Evolutionary conservation across 2,888 invertebrate species (phyloP).

Genomic region (Nudaria mundana): DNA sequence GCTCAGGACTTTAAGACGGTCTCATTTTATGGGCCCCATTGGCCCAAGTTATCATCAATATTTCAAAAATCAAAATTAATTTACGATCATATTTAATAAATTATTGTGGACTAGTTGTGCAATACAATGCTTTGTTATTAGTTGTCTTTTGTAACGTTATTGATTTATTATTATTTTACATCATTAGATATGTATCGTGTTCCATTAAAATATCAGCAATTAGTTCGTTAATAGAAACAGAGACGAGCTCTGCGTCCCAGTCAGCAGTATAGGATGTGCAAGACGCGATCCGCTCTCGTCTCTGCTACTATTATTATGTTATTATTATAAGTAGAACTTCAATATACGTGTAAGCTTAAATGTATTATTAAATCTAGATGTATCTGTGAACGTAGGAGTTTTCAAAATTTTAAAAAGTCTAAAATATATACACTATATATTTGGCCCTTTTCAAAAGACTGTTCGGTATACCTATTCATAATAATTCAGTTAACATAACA

Average conservation of each 20-base stretch:
- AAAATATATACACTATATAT: slow-evolving; percentile 50
- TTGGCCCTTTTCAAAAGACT: slow-evolving; percentile 86
- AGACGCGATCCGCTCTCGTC: slow-evolving; percentile 11
- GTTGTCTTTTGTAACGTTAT: slow-evolving; percentile 67
- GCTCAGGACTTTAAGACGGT: slow-evolving; percentile 18
- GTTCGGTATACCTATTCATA: slow-evolving; percentile 84
- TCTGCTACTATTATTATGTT: slow-evolving; percentile 30
- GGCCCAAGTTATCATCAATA: slow-evolving; percentile 26
- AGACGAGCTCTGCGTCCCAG: slow-evolving; percentile 8
- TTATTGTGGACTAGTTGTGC: slow-evolving; percentile 77
- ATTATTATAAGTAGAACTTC: slow-evolving; percentile 51
- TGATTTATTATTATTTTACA: slow-evolving; percentile 39
- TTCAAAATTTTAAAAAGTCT: slow-evolving; percentile 69
- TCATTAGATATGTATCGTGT: slow-evolving; percentile 36
- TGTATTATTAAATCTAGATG: slow-evolving; percentile 60
- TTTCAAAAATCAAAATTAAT: slow-evolving; percentile 56
- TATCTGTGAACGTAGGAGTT: slow-evolving; percentile 70
- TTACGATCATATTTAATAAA: slow-evolving; percentile 59
- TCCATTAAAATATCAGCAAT: slow-evolving; percentile 45
- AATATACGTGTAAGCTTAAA: slow-evolving; percentile 58
- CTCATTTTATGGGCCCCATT: slow-evolving; percentile 20
- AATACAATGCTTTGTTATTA: slow-evolving; percentile 78
- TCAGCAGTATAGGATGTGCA: neutral
- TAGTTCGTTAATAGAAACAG: slow-evolving; percentile 25
- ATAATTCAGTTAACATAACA: slow-evolving; percentile 62